These are phyloP conservation scores for Leptodirus hochenwartii DNA, from an alignment of 2,888 invertebrate genomes.

Conservation along the genomic window DNA sequence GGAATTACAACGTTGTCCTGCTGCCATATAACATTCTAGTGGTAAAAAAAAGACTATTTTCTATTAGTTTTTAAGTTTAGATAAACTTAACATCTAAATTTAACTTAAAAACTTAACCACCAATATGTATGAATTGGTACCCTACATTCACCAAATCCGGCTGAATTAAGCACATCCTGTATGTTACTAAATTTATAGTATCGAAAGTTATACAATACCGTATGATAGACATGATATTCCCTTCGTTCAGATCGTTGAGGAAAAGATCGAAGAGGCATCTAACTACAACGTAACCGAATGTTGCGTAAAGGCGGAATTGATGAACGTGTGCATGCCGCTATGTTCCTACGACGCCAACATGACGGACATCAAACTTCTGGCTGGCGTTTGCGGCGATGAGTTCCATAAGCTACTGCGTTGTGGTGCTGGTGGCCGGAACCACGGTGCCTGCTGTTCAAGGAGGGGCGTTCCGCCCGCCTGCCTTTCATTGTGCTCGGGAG, in stretches of 20 bases:
- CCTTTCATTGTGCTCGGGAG: slow-evolving; percentile 55
- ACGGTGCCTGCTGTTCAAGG: slow-evolving; percentile 53
- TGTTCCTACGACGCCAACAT: slow-evolving; percentile 70
- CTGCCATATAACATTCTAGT: no score
- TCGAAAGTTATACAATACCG: no score
- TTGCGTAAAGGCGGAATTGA: slow-evolving; percentile 51
- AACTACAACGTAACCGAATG: slow-evolving; percentile 66
- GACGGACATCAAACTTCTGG: slow-evolving; percentile 55
- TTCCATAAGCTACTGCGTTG: slow-evolving; percentile 52
- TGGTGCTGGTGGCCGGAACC: slow-evolving; percentile 50
- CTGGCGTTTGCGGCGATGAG: slow-evolving; percentile 56
- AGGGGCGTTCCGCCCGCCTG: slow-evolving; percentile 53
- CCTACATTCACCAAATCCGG: no score
- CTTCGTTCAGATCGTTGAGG: slow-evolving; percentile 33
- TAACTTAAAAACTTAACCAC: no score
- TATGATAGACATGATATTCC: no score
- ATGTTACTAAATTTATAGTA: no score
- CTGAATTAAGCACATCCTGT: no score
- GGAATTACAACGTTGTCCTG: no score
- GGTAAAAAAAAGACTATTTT: no score
- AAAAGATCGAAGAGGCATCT: slow-evolving; percentile 37
- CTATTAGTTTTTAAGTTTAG: no score
- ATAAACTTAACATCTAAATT: no score
- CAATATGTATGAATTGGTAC: no score
- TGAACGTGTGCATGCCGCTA: slow-evolving; percentile 52